Conservation (phyloP, 2,888 invertebrate species). For the Cephus nigrinus region DNA sequence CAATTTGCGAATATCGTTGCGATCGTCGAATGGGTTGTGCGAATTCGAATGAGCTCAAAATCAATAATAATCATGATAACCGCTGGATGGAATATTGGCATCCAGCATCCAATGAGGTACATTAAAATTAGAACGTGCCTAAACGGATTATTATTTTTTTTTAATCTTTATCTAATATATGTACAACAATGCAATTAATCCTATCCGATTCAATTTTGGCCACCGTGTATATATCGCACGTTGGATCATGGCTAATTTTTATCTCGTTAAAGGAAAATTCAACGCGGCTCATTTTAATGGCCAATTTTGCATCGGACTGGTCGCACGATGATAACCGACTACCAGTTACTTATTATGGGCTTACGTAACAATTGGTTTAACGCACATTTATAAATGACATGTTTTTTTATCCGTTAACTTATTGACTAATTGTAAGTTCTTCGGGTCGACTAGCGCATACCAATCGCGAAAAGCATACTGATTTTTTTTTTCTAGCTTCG, state of each 20-base stretch:
- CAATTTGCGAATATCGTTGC: background rate
- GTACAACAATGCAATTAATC: background rate
- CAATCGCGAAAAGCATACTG: conserved; percentile 16
- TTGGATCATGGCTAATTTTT: background rate
- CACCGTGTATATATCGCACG: background rate
- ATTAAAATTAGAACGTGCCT: background rate
- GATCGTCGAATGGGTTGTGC: background rate
- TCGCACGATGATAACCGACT: background rate
- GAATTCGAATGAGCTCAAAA: background rate
- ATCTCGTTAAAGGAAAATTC: background rate
- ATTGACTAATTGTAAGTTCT: background rate
- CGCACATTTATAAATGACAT: background rate
- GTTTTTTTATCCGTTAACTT: background rate
- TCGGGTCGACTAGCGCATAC: background rate
- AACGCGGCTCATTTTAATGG: background rate
- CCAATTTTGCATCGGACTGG: background rate
- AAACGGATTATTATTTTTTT: background rate
- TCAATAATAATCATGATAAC: background rate
- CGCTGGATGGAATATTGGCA: background rate
- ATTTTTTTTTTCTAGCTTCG: conserved; percentile 8
- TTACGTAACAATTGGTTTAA: background rate
- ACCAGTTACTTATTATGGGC: background rate
- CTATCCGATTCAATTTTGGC: background rate
- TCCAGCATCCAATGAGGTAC: background rate
- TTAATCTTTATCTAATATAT: background rate